phyloP scores from a whole-genome alignment of 2,888 invertebrate genomes.

The Holacanthella duospinosa region DNA sequence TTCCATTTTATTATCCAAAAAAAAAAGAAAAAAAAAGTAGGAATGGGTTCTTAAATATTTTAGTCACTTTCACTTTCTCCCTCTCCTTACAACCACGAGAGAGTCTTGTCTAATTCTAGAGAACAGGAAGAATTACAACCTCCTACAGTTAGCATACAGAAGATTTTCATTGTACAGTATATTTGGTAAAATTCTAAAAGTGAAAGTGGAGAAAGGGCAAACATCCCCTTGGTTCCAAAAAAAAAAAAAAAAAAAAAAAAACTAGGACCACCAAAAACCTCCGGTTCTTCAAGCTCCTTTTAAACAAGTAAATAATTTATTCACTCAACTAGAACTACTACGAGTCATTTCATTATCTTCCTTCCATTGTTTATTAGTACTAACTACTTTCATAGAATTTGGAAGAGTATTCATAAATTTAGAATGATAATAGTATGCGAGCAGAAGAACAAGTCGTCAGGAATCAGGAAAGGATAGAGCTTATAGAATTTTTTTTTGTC shows the following conservation, averaged over 20 bases:
- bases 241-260: background rate
- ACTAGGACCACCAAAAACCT: background rate
- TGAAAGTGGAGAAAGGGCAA: background rate
- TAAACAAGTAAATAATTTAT: background rate
- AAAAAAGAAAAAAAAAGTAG: background rate
- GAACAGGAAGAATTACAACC: slow-evolving; percentile 5
- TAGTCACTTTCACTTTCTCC: background rate
- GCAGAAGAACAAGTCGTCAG: too few species aligned
- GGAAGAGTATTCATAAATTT: too few species aligned
- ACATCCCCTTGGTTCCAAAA: too few species aligned
- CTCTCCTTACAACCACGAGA: background rate
- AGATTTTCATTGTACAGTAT: background rate
- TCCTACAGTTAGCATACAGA: background rate
- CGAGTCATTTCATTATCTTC: background rate
- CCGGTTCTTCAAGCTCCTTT: background rate
- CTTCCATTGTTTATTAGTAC: background rate
- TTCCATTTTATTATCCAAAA: background rate
- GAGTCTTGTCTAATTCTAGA: background rate
- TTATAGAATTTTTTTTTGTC: too few species aligned
- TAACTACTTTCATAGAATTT: too few species aligned
- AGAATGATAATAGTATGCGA: too few species aligned
- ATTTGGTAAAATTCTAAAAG: background rate
- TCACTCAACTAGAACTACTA: background rate
- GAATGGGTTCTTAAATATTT: slow-evolving; percentile 5
- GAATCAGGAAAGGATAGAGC: too few species aligned